phyloP scores from a whole-genome alignment of 1,140 invertebrate species.

The Zaprionus vittiger region DNA sequence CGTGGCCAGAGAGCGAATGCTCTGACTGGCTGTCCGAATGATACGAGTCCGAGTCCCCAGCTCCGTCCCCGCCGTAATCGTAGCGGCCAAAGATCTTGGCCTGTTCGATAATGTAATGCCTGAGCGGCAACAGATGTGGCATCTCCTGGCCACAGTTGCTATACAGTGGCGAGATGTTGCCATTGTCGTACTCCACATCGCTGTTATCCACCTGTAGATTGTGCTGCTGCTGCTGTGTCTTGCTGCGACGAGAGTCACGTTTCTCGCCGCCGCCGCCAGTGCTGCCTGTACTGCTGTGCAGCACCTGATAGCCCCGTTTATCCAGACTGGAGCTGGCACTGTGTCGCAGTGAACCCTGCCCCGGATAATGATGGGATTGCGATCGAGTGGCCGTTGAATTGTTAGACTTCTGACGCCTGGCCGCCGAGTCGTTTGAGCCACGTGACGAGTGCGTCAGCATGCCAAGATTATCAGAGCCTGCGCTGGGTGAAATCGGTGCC shows the following conservation, averaged over 20 bases:
- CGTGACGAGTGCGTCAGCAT: conserved; percentile 79
- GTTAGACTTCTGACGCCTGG: conserved; percentile 68
- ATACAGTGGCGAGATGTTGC: conserved; percentile 88
- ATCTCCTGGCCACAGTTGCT: conserved; percentile 90
- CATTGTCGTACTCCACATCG: conserved; percentile 86
- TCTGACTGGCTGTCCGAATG: conserved; percentile 86
- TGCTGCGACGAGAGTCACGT: conserved; percentile 60
- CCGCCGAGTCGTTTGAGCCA: conserved; percentile 75
- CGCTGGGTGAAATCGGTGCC: conserved; percentile 70
- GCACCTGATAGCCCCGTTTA: conserved; percentile 84
- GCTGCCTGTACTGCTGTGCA: conserved; percentile 84
- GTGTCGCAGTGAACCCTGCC: conserved; percentile 67
- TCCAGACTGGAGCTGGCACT: conserved; percentile 83
- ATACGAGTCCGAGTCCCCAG: conserved; percentile 89
- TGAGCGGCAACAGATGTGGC: conserved; percentile 91
- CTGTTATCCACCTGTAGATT: conserved; percentile 71
- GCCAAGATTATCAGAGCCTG: conserved; percentile 66
- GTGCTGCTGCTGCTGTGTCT: conserved; percentile 55
- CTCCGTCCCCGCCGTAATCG: conserved; percentile 85
- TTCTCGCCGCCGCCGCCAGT: conserved; percentile 80
- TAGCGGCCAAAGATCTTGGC: conserved; percentile 90
- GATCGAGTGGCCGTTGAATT: conserved; percentile 67
- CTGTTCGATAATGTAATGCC: conserved; percentile 95
- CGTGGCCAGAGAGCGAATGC: conserved; percentile 87
- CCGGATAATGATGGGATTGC: conserved; percentile 58